phyloP scores from a whole-genome alignment of 2,888 invertebrate species.

The Ochropleura leucogaster region DNA sequence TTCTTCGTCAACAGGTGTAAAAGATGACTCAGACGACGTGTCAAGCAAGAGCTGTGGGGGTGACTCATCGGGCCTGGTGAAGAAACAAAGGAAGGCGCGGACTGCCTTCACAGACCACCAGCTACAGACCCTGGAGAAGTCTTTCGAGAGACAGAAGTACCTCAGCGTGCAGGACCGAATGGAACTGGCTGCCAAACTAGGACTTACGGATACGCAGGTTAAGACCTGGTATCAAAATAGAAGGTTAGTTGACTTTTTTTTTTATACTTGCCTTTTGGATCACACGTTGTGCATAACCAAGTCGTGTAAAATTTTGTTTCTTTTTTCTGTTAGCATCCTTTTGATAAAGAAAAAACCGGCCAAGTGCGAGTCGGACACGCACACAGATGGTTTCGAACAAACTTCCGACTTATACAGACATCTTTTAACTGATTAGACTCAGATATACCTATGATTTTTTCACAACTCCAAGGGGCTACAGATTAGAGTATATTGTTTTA shows the following conservation, averaged over 20 bases:
- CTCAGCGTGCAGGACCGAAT: slow-evolving; percentile 99
- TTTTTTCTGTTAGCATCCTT: not conserved
- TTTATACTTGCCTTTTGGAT: not conserved
- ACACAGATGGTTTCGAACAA: too few relatives aligned
- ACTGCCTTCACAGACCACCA: slow-evolving; percentile 99
- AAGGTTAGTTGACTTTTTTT: slow-evolving; percentile 92
- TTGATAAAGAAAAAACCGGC: not conserved
- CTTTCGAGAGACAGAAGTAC: slow-evolving; percentile 99
- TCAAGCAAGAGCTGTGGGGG: slow-evolving; percentile 89
- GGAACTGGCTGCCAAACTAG: slow-evolving; percentile 98
- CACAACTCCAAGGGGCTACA: too few relatives aligned
- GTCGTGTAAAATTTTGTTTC: not conserved
- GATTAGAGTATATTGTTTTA: too few relatives aligned
- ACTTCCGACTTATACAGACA: too few relatives aligned
- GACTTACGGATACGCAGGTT: slow-evolving; percentile 99
- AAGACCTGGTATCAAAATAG: slow-evolving; percentile 99
- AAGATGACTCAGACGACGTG: slow-evolving; percentile 95
- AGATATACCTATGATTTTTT: too few relatives aligned
- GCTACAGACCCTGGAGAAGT: slow-evolving; percentile 98
- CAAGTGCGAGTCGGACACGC: too few relatives aligned
- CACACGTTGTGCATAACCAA: not conserved
- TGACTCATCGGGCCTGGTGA: slow-evolving; percentile 91
- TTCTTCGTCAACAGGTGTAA: slow-evolving; percentile 92
- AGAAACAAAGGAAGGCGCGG: slow-evolving; percentile 98
- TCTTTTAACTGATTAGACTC: too few relatives aligned